Evolutionary conservation across 2,113 vertebrate genomes (phyloP), one percentile per base, ranked within the genome.

Genomic region (Poeciliopsis prolifica): DNA sequence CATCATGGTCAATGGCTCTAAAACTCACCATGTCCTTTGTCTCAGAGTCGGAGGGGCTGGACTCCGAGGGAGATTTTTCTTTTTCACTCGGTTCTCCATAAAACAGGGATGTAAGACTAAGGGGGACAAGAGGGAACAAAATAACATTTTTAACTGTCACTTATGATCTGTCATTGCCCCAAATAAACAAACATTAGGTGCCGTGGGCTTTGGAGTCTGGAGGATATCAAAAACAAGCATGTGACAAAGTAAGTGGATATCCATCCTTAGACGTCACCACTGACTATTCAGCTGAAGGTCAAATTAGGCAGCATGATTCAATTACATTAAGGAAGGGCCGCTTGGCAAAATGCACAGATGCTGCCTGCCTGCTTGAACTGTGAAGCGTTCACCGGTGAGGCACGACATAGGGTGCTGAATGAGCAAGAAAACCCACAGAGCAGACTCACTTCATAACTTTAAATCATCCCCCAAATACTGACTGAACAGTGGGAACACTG

Each of bases 1-100:
- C 13, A 68, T 14, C n/a, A 30, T n/a, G 3, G 33, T 22, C 4
- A 33, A 22, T 19, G 19, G 19, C 7, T n/a, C 22, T 4, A 19
- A 58, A 69, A 54, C 42, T 65, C 61, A 99, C 98, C 96, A 95
- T 92, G 51, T 99, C 97, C 90, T 96, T 97, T 82, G 92, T 95
- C 44, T 97, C 96, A 0, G 91, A 90, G 64, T 99, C 97, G 42
- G 96, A 91, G 7, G 97, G 96, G 74, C 96, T 97, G 85, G 93
- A 92, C 85, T 99, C 98, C 0, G 97, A 97, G 0, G 98, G 97
- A 2, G 97, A 97, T 19, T 98, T 98, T 92, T 97, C 97, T 79
- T 98, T 99, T 90, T 99, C 97, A 0, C 96, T 98, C 54, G 96
- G 96, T 86, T 99, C 98, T 80, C 98, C 98, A 0, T 98, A 98